Evolutionary conservation across 2,888 invertebrate genomes (phyloP).

Genomic region (Heliconius cydno): DNA sequence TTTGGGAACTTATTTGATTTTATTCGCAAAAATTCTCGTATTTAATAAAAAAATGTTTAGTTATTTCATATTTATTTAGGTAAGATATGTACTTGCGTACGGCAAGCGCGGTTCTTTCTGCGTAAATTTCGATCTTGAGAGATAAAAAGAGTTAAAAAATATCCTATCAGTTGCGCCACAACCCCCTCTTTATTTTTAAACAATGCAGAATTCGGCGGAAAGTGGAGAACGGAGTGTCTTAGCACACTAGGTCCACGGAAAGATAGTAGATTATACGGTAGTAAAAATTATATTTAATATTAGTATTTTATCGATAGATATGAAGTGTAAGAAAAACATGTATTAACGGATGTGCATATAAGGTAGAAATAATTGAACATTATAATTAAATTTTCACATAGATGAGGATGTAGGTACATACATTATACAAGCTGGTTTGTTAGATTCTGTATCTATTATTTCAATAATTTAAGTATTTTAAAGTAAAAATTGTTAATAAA

Average conservation of each 20-base stretch:
- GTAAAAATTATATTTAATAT: background rate
- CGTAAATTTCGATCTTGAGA: too few species aligned
- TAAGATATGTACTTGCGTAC: too few species aligned
- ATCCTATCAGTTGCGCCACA: too few species aligned
- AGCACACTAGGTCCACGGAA: background rate
- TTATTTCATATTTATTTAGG: too few species aligned
- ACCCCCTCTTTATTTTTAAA: too few species aligned
- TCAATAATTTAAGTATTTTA: background rate
- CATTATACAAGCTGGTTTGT: background rate
- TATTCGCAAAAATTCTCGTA: too few species aligned
- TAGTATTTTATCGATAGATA: background rate
- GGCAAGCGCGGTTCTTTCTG: too few species aligned
- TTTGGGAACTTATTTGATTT: too few species aligned
- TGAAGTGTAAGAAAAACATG: conserved; percentile 29
- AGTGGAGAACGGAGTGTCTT: background rate
- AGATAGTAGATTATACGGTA: background rate
- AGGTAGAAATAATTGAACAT: background rate
- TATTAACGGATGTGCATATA: background rate
- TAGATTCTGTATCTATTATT: background rate
- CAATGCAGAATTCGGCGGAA: too few species aligned
- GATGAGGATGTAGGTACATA: background rate
- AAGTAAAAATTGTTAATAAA: background rate
- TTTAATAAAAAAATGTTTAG: too few species aligned
- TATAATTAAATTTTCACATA: background rate
- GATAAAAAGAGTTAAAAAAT: too few species aligned